Evolutionary conservation across 2,797 vertebrate species (phyloP).

Genomic region (Rhincodon typus): DNA sequence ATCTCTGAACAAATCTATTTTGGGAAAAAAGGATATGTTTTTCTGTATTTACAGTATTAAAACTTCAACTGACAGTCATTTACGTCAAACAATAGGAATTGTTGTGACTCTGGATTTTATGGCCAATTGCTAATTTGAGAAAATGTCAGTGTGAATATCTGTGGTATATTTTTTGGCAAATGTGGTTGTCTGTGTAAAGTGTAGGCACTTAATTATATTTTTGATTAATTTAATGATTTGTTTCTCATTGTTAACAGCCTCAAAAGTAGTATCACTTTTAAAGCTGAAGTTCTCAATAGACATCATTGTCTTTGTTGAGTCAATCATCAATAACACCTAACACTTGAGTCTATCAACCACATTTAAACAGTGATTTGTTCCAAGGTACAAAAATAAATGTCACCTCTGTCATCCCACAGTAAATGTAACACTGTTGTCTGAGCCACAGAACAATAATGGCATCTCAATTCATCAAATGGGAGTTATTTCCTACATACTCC

Average conservation of each 20-base stretch:
- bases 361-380: background rate
- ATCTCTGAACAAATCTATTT: background rate
- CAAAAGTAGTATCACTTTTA: background rate
- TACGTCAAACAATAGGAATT: background rate
- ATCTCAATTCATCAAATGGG: background rate
- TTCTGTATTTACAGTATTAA: background rate
- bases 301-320: background rate
- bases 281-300: background rate
- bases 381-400: background rate
- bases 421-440: background rate
- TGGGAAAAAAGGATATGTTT: background rate
- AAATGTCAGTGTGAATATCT: background rate
- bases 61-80: background rate
- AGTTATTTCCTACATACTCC: background rate
- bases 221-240: background rate
- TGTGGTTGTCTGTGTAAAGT: background rate
- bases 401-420: background rate
- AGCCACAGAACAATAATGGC: background rate
- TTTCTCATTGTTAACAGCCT: background rate
- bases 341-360: background rate
- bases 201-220: background rate
- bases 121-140: background rate
- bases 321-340: background rate
- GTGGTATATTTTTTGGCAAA: no score
- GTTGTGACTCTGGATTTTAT: background rate